Conservation (phyloP, 2,797 vertebrate genomes). For the Chelmon rostratus region DNA sequence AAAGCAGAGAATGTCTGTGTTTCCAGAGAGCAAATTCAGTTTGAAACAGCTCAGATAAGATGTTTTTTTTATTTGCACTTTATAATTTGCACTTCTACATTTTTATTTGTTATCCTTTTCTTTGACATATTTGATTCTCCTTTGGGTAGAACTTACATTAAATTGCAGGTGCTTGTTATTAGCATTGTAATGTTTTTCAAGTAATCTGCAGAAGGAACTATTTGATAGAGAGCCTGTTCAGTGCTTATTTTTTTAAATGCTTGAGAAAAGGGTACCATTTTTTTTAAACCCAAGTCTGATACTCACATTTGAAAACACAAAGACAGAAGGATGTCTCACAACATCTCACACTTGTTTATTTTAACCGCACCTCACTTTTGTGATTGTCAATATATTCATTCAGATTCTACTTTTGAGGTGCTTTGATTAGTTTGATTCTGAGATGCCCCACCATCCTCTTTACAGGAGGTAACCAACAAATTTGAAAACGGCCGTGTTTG, state of each 20-base stretch:
- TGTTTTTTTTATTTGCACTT: constrained; percentile 51
- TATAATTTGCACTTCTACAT: constrained; percentile 27
- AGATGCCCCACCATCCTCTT: constrained; percentile 82
- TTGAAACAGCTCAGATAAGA: constrained; percentile 67
- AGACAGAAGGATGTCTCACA: constrained; percentile 62
- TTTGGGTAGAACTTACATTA: constrained; percentile 5
- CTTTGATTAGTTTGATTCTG: constrained; percentile 83
- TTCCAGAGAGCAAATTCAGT: constrained; percentile 69
- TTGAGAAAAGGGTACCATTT: constrained; percentile 5
- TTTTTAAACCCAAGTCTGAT: constrained; percentile 17
- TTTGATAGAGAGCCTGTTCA: background rate
- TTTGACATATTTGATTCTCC: constrained; percentile 26
- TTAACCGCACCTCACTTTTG: constrained; percentile 65
- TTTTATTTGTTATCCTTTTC: constrained; percentile 48
- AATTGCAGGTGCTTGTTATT: constrained; percentile 3
- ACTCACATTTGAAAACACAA: constrained; percentile 47
- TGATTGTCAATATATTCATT: constrained; percentile 83
- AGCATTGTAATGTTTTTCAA: background rate
- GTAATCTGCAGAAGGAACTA: constrained; percentile 10
- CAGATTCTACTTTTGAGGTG: constrained; percentile 82
- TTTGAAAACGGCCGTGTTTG: constrained; percentile 80
- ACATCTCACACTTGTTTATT: constrained; percentile 72
- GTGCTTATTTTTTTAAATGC: background rate
- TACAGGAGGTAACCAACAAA: constrained; percentile 85
- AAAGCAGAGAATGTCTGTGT: constrained; percentile 75